Percentiles rank a stretch among this genome's conserved stretches.
Evolutionary conservation across 2,113 vertebrate species (phyloP).

Genomic region (Cololabis saira): DNA sequence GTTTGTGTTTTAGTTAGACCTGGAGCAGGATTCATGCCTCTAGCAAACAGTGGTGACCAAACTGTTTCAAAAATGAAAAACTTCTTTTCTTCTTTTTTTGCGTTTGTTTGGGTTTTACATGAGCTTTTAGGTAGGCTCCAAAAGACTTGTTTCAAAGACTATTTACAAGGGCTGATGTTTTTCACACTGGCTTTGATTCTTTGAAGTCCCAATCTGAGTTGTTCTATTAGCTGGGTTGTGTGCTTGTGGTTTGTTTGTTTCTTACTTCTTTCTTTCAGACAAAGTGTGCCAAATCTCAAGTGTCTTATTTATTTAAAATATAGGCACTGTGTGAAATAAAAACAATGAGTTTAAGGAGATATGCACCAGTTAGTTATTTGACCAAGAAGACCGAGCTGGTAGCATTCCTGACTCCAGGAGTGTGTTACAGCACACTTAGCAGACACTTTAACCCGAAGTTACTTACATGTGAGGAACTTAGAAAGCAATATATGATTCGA

Average conservation of each 20-base stretch:
- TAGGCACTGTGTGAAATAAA: constrained; percentile 25
- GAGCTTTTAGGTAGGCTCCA: constrained; percentile 10
- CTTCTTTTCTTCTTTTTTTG: too few relatives aligned
- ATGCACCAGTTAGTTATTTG: constrained; percentile 7
- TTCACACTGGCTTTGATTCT: constrained; percentile 34
- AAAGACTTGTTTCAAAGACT: constrained; percentile 37
- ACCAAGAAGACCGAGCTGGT: background rate
- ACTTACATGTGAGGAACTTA: constrained; percentile 2
- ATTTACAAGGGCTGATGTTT: constrained; percentile 36
- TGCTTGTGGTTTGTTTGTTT: constrained; percentile 21
- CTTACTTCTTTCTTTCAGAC: constrained; percentile 15
- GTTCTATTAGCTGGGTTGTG: constrained; percentile 30
- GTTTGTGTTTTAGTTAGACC: too few relatives aligned
- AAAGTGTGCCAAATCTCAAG: constrained; percentile 10
- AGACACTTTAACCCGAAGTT: constrained; percentile 1
- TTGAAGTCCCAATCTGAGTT: constrained; percentile 35
- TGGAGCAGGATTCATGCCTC: too few relatives aligned
- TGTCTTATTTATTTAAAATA: constrained; percentile 37
- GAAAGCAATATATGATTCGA: background rate
- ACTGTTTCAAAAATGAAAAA: too few relatives aligned
- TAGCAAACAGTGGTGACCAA: too few relatives aligned
- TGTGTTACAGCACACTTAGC: background rate
- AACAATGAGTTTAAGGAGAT: constrained; percentile 19
- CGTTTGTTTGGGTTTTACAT: background rate
- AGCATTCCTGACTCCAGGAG: background rate